These are phyloP conservation scores for Thalassophryne amazonica DNA, from an alignment of 2,797 vertebrate genomes.

Conservation along the genomic window DNA sequence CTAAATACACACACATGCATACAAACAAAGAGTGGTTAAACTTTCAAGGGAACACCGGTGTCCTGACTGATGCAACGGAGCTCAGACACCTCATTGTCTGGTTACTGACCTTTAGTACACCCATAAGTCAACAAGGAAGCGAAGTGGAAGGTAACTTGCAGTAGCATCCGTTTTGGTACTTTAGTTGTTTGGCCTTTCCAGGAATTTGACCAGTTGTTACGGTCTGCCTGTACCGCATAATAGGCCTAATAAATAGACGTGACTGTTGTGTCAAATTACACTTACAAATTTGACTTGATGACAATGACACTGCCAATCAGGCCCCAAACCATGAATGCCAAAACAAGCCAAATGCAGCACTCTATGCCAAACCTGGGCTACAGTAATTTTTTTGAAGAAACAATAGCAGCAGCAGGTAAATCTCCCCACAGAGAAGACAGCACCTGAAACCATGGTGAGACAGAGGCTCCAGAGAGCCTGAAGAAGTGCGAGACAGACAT, in stretches of 20 bases:
- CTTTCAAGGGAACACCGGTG: slow-evolving; percentile 10
- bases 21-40: slow-evolving; percentile 11
- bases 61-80: slow-evolving; percentile 17
- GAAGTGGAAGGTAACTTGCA: neutral
- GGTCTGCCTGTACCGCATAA: neutral
- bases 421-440: slow-evolving; percentile 9
- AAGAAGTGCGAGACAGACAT: slow-evolving; percentile 59
- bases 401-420: slow-evolving; percentile 10
- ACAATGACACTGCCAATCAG: slow-evolving; percentile 1
- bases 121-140: slow-evolving; percentile 31
- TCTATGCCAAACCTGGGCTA: neutral
- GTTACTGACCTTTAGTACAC: slow-evolving; percentile 49
- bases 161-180: slow-evolving; percentile 19
- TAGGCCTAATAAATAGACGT: neutral
- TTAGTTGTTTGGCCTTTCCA: slow-evolving; percentile 59
- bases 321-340: neutral
- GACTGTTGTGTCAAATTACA: neutral
- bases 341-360: neutral
- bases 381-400: neutral
- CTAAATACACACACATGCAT: slow-evolving; percentile 20
- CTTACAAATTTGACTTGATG: neutral
- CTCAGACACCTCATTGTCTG: slow-evolving; percentile 33
- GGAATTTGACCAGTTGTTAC: slow-evolving; percentile 31
- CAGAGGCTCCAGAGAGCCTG: slow-evolving; percentile 40
- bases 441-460: slow-evolving; percentile 50